Evolutionary conservation across 2,888 invertebrate genomes (phyloP), one percentile per base, ranked within the genome.

Genomic region (Tipula confusa): DNA sequence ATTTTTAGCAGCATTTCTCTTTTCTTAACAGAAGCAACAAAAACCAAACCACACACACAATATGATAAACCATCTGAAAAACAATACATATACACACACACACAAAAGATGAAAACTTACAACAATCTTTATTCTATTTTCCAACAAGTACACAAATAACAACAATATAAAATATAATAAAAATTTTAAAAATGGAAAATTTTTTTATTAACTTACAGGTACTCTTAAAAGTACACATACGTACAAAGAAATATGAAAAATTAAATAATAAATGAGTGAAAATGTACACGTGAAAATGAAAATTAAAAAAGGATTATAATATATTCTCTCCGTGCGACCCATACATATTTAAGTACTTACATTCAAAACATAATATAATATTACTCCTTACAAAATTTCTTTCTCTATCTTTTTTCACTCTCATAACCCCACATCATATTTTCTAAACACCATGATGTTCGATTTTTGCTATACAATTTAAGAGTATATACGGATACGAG

Each of bases 261-360:
- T 64, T 43, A n/a, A 64, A 64, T 64, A 64, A 64, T 64, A 64
- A 64, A 64, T 64, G 24, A 64, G 64, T 64, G 64, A 64, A 64
- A 64, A 64, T 64, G 64, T 64, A 64, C 64, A 64, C 64, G 9
- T 64, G 64, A 64, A 64, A 64, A 64, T 64, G 64, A 64, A 64
- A 18, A 64, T 64, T 64, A 24, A 24, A 64, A 64, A 64, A 64
- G 64, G 64, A 64, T 64, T 64, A 24, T 64, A 24, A 64, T 64
- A 24, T 1, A 18, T 24, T 64, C 64, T 9, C 24, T 43, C 15
- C 15, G 43, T 64, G 9, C 1, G 24, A 24, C 64, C 38, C 24
- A 11, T 36, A 36, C 7, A 0, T 36, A 9, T 36, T 36, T 11
- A 36, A 36, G 36, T 11, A n/a, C n/a, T n/a, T n/a, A n/a, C n/a